These are phyloP conservation scores for Python bivittatus DNA, from an alignment of 2,113 vertebrate species.

Conservation along the genomic window DNA sequence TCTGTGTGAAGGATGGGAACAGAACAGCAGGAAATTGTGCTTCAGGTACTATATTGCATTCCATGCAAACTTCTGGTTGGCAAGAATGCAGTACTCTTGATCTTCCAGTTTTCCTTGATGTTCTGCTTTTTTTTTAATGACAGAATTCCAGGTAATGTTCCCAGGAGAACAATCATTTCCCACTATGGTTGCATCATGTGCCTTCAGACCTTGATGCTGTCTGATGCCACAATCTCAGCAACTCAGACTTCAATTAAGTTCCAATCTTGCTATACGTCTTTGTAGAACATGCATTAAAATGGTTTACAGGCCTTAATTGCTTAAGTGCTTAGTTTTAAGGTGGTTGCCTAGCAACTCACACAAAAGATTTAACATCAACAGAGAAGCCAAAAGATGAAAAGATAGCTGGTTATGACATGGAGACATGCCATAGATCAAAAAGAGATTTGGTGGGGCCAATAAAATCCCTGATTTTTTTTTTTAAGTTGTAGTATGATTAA, in stretches of 20 bases:
- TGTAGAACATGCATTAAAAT: neutral
- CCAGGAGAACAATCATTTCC: neutral
- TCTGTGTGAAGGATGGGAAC: neutral
- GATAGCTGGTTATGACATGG: neutral
- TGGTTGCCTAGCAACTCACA: slow-evolving; percentile 11
- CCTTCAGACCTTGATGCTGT: neutral
- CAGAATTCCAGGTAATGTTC: neutral
- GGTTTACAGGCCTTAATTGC: neutral
- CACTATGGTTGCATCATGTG: neutral
- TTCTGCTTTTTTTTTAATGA: neutral
- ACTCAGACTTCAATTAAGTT: neutral
- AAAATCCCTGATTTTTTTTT: neutral
- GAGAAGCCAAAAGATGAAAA: neutral
- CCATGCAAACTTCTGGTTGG: neutral
- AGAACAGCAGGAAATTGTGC: neutral
- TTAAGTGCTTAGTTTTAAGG: neutral
- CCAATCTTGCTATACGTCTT: neutral
- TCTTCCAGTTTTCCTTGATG: neutral
- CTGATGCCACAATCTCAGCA: neutral
- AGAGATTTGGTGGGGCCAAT: neutral
- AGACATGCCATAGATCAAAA: neutral
- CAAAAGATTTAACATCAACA: neutral
- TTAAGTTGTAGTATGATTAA: neutral
- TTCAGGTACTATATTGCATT: neutral
- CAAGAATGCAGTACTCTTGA: neutral